These are phyloP conservation scores for Microcebus griseorufus DNA, from an alignment of 2,113 vertebrate species.

Conservation along the genomic window DNA sequence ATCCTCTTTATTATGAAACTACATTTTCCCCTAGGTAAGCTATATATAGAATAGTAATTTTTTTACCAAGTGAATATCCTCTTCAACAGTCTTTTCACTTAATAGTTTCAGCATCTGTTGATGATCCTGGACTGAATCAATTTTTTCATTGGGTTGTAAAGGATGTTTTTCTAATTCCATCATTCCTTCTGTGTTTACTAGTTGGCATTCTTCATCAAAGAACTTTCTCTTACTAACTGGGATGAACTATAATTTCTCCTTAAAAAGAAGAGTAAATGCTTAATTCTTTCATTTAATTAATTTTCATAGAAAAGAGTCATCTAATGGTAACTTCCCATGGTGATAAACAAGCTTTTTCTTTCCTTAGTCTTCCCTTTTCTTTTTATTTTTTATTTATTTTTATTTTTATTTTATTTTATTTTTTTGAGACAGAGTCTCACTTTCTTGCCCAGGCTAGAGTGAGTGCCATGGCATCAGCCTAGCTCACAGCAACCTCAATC, in stretches of 20 bases:
- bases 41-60: background rate
- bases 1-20: background rate
- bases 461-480: no score
- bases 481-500: no score
- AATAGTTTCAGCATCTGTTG: background rate
- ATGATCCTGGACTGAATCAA: background rate
- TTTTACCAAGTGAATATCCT: background rate
- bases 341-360: background rate
- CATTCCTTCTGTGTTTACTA: background rate
- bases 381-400: background rate
- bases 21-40: background rate
- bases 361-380: background rate
- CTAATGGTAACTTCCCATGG: background rate
- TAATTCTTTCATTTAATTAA: background rate
- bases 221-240: background rate
- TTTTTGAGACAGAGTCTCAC: no score
- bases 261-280: background rate
- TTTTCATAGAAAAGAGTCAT: background rate
- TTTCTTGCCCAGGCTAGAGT: no score
- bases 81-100: background rate
- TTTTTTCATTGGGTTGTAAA: background rate
- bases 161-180: background rate
- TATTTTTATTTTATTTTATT: no score
- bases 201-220: background rate
- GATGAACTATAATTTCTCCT: background rate